phyloP scores from a whole-genome alignment of 2,797 vertebrate species.

The Myotis daubentonii region DNA sequence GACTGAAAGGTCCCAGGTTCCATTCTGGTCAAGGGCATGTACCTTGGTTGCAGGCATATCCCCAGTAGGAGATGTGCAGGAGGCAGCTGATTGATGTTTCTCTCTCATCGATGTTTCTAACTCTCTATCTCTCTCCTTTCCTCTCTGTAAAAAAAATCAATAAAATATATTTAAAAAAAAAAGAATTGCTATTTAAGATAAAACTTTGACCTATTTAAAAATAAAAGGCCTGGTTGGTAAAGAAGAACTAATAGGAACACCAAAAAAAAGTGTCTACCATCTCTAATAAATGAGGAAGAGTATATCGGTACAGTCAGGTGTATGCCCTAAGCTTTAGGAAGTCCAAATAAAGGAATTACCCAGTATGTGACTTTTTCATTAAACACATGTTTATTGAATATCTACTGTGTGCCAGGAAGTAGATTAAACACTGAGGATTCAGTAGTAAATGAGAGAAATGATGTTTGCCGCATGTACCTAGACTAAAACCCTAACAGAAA shows the following conservation, averaged over 20 bases:
- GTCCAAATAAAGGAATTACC: not conserved
- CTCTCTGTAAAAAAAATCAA: too few species aligned
- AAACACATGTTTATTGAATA: not conserved
- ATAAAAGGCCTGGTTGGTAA: not conserved
- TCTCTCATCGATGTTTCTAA: too few species aligned
- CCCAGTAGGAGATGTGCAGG: too few species aligned
- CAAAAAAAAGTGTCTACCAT: not conserved
- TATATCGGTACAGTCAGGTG: not conserved
- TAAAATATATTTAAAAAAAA: too few species aligned
- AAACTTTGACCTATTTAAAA: not conserved
- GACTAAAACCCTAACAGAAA: not conserved
- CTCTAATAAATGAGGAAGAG: not conserved
- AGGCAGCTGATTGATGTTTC: too few species aligned
- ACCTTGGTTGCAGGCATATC: too few species aligned
- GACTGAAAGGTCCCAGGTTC: too few species aligned
- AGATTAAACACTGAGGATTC: not conserved
- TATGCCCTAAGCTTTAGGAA: not conserved
- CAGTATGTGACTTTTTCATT: not conserved
- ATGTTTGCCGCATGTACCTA: not conserved
- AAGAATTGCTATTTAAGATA: not conserved
- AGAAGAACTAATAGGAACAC: not conserved
- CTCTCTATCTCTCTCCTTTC: too few species aligned
- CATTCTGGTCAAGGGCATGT: too few species aligned
- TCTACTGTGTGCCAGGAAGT: not conserved
- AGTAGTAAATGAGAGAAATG: not conserved